phyloP scores from a whole-genome alignment of 2,888 invertebrate species.

The Amiota mariae region DNA sequence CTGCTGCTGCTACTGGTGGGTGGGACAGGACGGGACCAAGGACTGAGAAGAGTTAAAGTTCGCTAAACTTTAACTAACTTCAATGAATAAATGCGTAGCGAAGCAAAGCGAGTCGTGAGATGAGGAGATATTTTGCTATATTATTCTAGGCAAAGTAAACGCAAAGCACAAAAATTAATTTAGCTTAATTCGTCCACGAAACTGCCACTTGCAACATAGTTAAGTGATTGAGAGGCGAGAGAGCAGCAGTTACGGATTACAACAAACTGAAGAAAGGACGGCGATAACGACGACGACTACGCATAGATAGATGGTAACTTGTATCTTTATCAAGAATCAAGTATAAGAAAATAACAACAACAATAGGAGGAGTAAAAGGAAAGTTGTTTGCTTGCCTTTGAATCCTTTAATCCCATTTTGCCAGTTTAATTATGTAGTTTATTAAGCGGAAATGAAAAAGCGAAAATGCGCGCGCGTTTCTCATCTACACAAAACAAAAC shows the following conservation, averaged over 20 bases:
- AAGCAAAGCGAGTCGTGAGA: neutral
- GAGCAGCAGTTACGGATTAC: constrained; percentile 45
- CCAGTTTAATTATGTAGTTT: constrained; percentile 71
- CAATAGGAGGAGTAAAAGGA: constrained; percentile 36
- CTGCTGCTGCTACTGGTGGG: neutral
- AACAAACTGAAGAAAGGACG: constrained; percentile 26
- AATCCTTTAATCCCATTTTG: constrained; percentile 70
- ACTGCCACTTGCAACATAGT: constrained; percentile 37
- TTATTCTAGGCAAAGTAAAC: neutral
- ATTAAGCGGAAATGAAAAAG: constrained; percentile 71
- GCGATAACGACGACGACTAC: constrained; percentile 24
- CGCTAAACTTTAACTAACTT: constrained; percentile 16
- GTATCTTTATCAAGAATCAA: constrained; percentile 18
- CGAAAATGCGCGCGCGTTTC: constrained; percentile 52
- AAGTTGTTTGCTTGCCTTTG: constrained; percentile 40
- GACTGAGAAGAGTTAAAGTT: constrained; percentile 22
- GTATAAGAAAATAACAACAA: constrained; percentile 4
- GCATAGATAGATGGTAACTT: neutral
- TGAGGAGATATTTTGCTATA: constrained; percentile 1
- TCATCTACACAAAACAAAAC: neutral
- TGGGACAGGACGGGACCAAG: neutral
- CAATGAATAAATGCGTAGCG: neutral
- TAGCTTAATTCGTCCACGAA: constrained; percentile 67
- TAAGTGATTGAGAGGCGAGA: constrained; percentile 38
- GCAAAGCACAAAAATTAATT: constrained; percentile 65